Conservation (phyloP, 2,797 vertebrate genomes). For the Brachymystax lenok region DNA sequence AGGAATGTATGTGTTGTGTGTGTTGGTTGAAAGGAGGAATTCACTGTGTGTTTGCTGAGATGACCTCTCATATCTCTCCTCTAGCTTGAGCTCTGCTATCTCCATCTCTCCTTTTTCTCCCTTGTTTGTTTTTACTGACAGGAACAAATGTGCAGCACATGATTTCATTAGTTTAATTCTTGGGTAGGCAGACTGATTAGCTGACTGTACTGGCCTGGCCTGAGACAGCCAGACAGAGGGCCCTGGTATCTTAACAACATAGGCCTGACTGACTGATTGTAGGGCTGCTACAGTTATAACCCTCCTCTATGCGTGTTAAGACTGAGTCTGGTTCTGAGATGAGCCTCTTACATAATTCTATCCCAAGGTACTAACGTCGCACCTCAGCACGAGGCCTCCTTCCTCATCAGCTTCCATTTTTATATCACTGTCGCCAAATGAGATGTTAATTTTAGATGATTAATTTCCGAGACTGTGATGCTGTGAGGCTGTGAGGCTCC, state of each 20-base stretch:
- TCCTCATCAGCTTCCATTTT: conserved; percentile 55
- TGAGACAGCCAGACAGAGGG: not conserved
- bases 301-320: not conserved
- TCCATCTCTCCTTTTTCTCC: conserved; percentile 46
- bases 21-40: too few relatives aligned
- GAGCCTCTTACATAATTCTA: conserved; percentile 31
- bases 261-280: conserved; percentile 5
- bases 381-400: conserved; percentile 45
- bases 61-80: conserved; percentile 6
- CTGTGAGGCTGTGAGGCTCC: conserved; percentile 38
- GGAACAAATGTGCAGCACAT: conserved; percentile 66
- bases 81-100: conserved; percentile 16
- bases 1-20: conserved; percentile 33
- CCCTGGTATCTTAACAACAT: not conserved
- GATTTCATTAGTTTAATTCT: conserved; percentile 69
- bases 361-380: conserved; percentile 51
- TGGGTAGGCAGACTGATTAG: conserved; percentile 25
- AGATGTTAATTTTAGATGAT: conserved; percentile 60
- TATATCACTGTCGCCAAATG: conserved; percentile 62
- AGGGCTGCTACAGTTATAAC: conserved; percentile 36
- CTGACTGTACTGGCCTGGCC: not conserved
- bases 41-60: too few relatives aligned
- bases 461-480: conserved; percentile 42
- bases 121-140: conserved; percentile 56
- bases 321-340: conserved; percentile 44